Conservation (phyloP, 2,888 invertebrate species). For the Griposia aprilina region DNA sequence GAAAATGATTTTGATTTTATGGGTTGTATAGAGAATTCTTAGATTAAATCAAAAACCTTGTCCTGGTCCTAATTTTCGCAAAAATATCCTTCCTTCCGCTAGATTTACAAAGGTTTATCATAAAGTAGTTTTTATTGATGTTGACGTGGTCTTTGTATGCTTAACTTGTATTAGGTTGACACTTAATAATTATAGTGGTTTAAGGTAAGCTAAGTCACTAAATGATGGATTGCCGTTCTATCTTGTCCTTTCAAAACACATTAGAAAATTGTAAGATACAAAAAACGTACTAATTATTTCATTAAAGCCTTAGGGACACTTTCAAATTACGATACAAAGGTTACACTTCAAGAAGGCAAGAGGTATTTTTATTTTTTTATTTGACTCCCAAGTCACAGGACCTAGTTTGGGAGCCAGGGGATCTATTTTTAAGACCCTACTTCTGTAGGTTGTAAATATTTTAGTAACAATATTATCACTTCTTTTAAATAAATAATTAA, state of each 20-base stretch:
- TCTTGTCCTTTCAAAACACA: conserved; percentile 6
- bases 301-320: not conserved
- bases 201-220: not conserved
- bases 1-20: not conserved
- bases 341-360: not conserved
- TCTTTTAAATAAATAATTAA: not conserved
- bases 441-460: not conserved
- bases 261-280: not conserved
- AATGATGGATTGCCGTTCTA: conserved; percentile 17
- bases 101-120: not conserved
- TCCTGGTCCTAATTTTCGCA: not conserved
- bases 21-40: not conserved
- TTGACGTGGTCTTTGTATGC: not conserved
- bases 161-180: not conserved
- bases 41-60: not conserved
- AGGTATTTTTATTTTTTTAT: not conserved
- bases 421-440: too few relatives aligned
- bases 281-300: not conserved
- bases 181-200: not conserved
- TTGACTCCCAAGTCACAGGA: not conserved
- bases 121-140: not conserved
- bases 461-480: not conserved
- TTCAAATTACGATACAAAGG: not conserved
- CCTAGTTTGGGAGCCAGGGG: not conserved
- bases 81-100: not conserved